These are phyloP conservation scores for Larimichthys crocea DNA, from an alignment of 2,113 vertebrate species.

Conservation along the genomic window DNA sequence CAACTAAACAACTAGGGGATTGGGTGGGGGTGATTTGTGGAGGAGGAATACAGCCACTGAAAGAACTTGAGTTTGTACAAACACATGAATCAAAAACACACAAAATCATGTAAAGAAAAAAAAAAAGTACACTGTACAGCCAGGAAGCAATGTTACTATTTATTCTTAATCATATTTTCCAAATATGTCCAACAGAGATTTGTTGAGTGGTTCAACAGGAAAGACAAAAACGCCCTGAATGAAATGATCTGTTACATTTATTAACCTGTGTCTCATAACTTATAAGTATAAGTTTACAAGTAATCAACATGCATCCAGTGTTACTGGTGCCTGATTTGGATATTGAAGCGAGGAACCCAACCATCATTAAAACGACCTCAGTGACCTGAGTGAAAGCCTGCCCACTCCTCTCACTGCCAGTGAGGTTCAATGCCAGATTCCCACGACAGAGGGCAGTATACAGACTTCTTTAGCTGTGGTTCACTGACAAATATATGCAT, in stretches of 20 bases:
- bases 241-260: slow-evolving; percentile 1
- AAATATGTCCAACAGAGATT: slow-evolving; percentile 7
- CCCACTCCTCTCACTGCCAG: slow-evolving; percentile 13
- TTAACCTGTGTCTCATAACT: not conserved
- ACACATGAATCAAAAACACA: slow-evolving; percentile 52
- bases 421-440: slow-evolving; percentile 17
- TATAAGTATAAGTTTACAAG: not conserved
- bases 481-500: not conserved
- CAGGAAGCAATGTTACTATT: slow-evolving; percentile 30
- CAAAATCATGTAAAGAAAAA: slow-evolving; percentile 27
- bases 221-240: slow-evolving; percentile 9
- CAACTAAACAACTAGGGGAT: slow-evolving; percentile 71
- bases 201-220: not conserved
- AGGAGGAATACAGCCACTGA: slow-evolving; percentile 70
- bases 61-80: slow-evolving; percentile 52
- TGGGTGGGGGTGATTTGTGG: slow-evolving; percentile 75
- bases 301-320: not conserved
- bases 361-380: slow-evolving; percentile 47
- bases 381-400: slow-evolving; percentile 48
- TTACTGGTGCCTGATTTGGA: slow-evolving; percentile 7
- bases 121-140: slow-evolving; percentile 16
- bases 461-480: not conserved
- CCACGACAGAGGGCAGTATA: slow-evolving; percentile 63
- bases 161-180: slow-evolving; percentile 25
- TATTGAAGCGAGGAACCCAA: slow-evolving; percentile 1